Conservation (phyloP, 2,113 vertebrate genomes). For the Serinus canaria region DNA sequence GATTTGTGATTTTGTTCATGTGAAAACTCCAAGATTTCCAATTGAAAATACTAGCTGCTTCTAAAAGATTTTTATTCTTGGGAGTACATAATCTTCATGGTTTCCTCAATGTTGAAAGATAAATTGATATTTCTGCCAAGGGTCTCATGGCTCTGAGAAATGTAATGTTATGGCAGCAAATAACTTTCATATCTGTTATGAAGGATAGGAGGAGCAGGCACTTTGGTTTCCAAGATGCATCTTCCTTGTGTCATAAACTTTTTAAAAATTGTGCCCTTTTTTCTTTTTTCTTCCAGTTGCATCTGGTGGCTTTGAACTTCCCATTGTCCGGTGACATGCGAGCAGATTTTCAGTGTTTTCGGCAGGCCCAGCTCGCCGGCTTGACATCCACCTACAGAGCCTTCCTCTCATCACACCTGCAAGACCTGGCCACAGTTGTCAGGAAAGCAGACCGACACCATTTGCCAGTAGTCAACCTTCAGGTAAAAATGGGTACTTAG, state of each 20-base stretch:
- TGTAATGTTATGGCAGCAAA: not conserved
- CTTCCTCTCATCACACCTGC: conserved; percentile 89
- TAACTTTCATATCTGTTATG: not conserved
- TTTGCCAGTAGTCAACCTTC: conserved; percentile 91
- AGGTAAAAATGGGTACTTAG: conserved; percentile 72
- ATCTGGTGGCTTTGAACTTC: conserved; percentile 88
- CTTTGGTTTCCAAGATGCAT: not conserved
- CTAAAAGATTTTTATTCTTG: not conserved
- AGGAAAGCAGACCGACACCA: conserved; percentile 80
- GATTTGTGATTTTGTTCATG: not conserved
- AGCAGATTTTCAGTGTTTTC: conserved; percentile 88
- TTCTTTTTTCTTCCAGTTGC: conserved; percentile 75
- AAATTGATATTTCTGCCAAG: not conserved
- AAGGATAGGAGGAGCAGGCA: not conserved
- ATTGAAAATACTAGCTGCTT: not conserved
- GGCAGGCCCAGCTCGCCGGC: conserved; percentile 89
- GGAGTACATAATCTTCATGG: not conserved
- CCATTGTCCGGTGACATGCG: conserved; percentile 86
- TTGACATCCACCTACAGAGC: conserved; percentile 86
- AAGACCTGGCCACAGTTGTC: conserved; percentile 87
- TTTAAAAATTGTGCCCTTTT: not conserved
- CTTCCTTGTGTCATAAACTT: not conserved
- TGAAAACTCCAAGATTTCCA: not conserved
- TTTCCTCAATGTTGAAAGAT: not conserved
- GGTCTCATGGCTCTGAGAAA: not conserved